A percentile compares a stretch with the other conserved stretches of the same genome.
These are phyloP conservation scores for Bicyclus anynana DNA, from an alignment of 1,140 invertebrate genomes.

Conservation along the genomic window DNA sequence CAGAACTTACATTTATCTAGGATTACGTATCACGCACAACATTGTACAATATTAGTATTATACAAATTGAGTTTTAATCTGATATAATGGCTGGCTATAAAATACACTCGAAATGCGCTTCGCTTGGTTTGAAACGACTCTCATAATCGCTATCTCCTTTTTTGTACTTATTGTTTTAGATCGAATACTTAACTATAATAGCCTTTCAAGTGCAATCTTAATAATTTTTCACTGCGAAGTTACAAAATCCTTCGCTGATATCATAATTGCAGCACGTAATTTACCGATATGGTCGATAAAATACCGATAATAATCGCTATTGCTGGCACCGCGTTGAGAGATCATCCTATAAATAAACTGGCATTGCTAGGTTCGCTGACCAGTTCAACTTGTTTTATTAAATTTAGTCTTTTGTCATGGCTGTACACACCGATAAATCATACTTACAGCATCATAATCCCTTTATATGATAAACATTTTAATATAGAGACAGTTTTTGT, in stretches of 20 bases:
- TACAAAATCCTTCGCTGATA: slow-evolving; percentile 26
- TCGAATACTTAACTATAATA: slow-evolving; percentile 5
- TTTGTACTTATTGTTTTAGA: slow-evolving; percentile 4
- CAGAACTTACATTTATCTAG: too few relatives aligned
- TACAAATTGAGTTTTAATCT: slow-evolving; percentile 3
- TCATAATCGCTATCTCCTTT: slow-evolving; percentile 1
- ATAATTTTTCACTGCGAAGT: slow-evolving; percentile 16
- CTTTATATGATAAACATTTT: slow-evolving; percentile 18
- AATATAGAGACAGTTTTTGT: not conserved
- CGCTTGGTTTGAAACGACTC: not conserved
- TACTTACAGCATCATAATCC: slow-evolving; percentile 12
- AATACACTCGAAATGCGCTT: not conserved
- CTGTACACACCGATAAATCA: slow-evolving; percentile 15
- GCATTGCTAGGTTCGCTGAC: slow-evolving; percentile 22
- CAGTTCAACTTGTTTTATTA: slow-evolving; percentile 29
- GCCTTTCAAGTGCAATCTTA: slow-evolving; percentile 9
- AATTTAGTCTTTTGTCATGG: slow-evolving; percentile 29
- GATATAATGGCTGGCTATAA: not conserved
- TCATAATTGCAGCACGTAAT: slow-evolving; percentile 31
- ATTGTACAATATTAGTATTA: slow-evolving; percentile 1
- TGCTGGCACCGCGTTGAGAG: slow-evolving; percentile 23
- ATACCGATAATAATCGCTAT: slow-evolving; percentile 33
- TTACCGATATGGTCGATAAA: slow-evolving; percentile 34
- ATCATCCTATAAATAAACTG: slow-evolving; percentile 35
- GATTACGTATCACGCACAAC: not conserved